Percentiles rank a stretch among this genome's conserved stretches.
Conservation (phyloP, 1,140 invertebrate genomes). For the Caenorhabditis remanei region DNA sequence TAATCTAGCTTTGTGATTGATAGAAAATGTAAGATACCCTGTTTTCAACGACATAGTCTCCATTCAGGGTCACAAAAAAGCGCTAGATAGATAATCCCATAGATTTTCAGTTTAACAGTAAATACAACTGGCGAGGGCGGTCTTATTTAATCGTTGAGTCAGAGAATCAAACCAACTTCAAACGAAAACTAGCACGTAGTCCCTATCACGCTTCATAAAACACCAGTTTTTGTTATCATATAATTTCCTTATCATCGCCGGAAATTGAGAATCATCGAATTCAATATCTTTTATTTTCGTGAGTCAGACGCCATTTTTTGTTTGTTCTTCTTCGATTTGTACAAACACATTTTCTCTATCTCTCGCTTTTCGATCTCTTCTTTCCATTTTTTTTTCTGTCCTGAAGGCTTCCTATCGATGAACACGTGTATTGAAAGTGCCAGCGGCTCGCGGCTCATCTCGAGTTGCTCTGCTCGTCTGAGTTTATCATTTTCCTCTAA, state of each 20-base stretch:
- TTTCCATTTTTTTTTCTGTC: not conserved
- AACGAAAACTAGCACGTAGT: no score
- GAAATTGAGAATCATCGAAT: not conserved
- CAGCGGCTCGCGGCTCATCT: not conserved
- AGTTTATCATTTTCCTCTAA: not conserved
- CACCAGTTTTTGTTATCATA: no score
- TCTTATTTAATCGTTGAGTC: no score
- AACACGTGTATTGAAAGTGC: constrained; percentile 18
- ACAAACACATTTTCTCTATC: not conserved
- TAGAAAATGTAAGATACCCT: no score
- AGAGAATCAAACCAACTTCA: no score
- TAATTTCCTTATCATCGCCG: not conserved
- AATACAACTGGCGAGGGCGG: no score
- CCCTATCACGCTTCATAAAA: no score
- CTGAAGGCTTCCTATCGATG: constrained; percentile 1
- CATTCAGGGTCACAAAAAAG: no score
- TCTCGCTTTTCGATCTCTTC: constrained; percentile 40
- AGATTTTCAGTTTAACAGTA: no score
- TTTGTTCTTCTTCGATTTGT: constrained; percentile 39
- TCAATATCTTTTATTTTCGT: constrained; percentile 21
- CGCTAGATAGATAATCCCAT: no score
- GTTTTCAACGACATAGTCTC: no score
- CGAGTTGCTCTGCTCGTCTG: not conserved
- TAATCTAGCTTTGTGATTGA: no score
- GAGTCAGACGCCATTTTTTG: constrained; percentile 14